Conservation (phyloP, 2,113 vertebrate genomes). For the Naja naja region DNA sequence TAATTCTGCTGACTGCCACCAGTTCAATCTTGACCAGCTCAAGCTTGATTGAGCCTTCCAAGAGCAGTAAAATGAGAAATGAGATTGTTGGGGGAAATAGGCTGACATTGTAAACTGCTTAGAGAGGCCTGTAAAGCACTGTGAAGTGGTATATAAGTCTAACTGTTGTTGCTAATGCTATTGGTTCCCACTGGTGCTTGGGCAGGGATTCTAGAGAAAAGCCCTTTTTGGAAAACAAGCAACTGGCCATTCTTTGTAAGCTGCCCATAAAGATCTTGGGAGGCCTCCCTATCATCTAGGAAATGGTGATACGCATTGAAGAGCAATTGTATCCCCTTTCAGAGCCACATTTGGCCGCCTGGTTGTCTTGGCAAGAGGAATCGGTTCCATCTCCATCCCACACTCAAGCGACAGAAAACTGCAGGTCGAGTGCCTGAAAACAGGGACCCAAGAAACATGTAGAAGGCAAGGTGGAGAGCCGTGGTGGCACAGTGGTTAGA, state of each 20-base stretch:
- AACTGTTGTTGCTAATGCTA: background rate
- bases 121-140: background rate
- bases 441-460: background rate
- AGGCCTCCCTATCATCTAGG: background rate
- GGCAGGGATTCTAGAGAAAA: background rate
- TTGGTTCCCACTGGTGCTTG: background rate
- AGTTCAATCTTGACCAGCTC: background rate
- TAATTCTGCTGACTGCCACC: background rate
- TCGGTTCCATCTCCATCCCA: background rate
- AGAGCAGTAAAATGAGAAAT: background rate
- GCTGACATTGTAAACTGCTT: background rate
- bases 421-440: background rate
- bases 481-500: background rate
- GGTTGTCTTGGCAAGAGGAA: background rate
- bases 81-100: background rate
- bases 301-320: too few species aligned
- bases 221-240: background rate
- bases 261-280: background rate
- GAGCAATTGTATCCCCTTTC: background rate
- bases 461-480: background rate
- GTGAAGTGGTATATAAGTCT: background rate
- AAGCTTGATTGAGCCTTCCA: background rate
- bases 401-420: background rate
- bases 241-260: background rate
- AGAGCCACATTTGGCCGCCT: background rate